These are phyloP conservation scores for Tetrax tetrax DNA, from an alignment of 2,113 vertebrate species.

Conservation along the genomic window DNA sequence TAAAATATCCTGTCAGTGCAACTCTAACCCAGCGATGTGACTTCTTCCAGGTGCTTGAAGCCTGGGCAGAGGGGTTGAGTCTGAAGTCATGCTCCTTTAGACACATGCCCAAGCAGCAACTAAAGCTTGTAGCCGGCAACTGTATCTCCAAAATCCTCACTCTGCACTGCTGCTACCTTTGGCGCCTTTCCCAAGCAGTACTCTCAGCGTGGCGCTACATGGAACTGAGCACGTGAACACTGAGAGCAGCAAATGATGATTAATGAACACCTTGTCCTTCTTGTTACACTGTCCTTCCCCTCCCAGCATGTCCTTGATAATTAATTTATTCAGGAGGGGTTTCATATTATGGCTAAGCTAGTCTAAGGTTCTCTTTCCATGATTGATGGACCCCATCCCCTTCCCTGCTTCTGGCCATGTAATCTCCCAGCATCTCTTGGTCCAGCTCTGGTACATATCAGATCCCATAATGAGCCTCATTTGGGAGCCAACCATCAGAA, in stretches of 20 bases:
- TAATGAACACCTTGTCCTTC: constrained; percentile 4
- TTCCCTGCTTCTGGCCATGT: not conserved
- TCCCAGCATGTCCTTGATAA: constrained; percentile 7
- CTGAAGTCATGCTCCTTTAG: not conserved
- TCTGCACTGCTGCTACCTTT: not conserved
- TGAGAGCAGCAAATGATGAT: constrained; percentile 37
- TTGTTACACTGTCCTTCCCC: constrained; percentile 8
- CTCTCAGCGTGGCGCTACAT: not conserved
- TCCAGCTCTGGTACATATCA: not conserved
- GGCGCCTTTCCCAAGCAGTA: not conserved
- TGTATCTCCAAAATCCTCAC: not conserved
- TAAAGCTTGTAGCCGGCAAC: not conserved
- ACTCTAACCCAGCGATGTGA: not conserved
- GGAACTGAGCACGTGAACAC: not conserved
- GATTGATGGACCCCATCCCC: not conserved
- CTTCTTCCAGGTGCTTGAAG: not conserved
- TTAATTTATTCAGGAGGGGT: not conserved
- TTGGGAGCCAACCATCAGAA: not conserved
- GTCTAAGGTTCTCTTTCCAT: not conserved
- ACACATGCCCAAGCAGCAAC: not conserved
- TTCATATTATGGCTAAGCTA: not conserved
- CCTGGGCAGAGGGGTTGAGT: not conserved
- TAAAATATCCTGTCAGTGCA: not conserved
- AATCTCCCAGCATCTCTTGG: not conserved
- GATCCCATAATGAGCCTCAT: not conserved